phyloP scores from a whole-genome alignment of 1,140 invertebrate species.

The Drosophila sechellia region DNA sequence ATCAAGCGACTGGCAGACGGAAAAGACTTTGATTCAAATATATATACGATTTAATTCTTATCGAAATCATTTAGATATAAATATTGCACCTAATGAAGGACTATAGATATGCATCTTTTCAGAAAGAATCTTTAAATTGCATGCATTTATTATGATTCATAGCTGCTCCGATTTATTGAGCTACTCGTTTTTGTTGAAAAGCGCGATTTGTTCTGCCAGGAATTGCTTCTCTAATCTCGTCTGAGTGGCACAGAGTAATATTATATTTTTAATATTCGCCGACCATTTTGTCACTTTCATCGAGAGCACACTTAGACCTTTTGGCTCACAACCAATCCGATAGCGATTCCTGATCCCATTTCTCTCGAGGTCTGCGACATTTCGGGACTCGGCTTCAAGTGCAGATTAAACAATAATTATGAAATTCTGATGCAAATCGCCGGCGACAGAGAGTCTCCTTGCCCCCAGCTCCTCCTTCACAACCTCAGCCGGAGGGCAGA shows the following conservation, averaged over 20 bases:
- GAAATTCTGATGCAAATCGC: conserved; percentile 72
- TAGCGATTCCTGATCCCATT: not conserved
- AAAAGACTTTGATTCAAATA: not conserved
- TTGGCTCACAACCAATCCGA: conserved; percentile 7
- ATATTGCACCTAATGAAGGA: too few relatives aligned
- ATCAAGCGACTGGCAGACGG: not conserved
- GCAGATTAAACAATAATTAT: conserved; percentile 81
- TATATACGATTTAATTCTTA: not conserved
- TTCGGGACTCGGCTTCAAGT: conserved; percentile 48
- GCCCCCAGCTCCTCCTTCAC: not conserved
- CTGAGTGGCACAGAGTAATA: not conserved
- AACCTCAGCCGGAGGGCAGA: conserved; percentile 21
- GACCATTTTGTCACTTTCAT: not conserved
- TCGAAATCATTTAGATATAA: not conserved
- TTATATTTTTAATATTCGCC: not conserved
- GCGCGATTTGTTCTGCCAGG: not conserved
- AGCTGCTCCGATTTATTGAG: not conserved
- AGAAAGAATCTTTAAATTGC: too few relatives aligned
- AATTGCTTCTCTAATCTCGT: not conserved
- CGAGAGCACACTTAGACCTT: not conserved
- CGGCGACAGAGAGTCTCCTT: conserved; percentile 24
- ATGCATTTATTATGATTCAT: not conserved
- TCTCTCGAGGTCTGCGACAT: conserved; percentile 47
- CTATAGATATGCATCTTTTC: too few relatives aligned
- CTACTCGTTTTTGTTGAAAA: not conserved